A percentile compares a stretch with the other conserved stretches of the same genome.
Evolutionary conservation across 2,113 vertebrate species (phyloP).

Genomic region (Symphodus melops): DNA sequence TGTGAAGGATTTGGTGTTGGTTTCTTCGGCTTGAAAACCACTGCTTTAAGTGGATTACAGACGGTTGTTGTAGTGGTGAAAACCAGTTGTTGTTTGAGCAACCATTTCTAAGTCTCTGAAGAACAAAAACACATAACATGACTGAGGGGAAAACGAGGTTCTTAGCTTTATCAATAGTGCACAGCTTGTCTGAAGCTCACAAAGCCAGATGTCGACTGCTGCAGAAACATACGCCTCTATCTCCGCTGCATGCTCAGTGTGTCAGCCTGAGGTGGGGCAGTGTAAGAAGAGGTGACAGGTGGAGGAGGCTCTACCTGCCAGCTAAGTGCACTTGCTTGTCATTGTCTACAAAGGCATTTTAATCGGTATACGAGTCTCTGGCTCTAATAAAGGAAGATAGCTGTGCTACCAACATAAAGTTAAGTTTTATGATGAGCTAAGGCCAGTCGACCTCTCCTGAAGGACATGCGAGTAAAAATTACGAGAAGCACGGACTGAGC

Average conservation of each 20-base stretch:
- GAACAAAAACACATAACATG: slow-evolving; percentile 61
- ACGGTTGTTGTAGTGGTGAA: slow-evolving; percentile 46
- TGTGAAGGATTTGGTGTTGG: no score
- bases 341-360: slow-evolving; percentile 35
- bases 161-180: slow-evolving; percentile 72
- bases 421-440: background rate
- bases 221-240: slow-evolving; percentile 32
- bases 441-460: background rate
- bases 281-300: slow-evolving; percentile 46
- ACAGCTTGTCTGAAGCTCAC: slow-evolving; percentile 67
- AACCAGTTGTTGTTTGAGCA: slow-evolving; percentile 41
- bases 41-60: slow-evolving; percentile 64
- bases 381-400: background rate
- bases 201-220: slow-evolving; percentile 37
- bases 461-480: background rate
- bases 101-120: slow-evolving; percentile 53
- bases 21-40: no score
- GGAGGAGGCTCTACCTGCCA: slow-evolving; percentile 5
- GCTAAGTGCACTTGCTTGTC: background rate
- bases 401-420: background rate
- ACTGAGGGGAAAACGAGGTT: slow-evolving; percentile 43
- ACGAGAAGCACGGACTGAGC: background rate
- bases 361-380: slow-evolving; percentile 11
- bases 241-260: slow-evolving; percentile 34
- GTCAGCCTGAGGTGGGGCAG: slow-evolving; percentile 25